Conservation (phyloP, 2,113 vertebrate genomes). For the Sorex fumeus region DNA sequence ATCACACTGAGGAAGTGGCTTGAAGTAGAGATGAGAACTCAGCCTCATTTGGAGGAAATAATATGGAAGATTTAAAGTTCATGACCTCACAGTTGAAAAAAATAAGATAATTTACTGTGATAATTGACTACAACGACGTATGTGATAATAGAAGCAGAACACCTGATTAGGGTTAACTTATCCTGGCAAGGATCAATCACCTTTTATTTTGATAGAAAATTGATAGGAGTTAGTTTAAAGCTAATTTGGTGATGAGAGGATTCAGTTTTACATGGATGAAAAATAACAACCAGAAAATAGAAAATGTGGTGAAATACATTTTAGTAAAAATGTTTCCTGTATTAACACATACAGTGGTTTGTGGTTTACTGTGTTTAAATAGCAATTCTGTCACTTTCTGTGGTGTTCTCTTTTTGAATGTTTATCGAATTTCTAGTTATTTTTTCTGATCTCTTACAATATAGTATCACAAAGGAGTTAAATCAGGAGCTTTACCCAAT, state of each 20-base stretch:
- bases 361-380: background rate
- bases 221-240: background rate
- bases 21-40: background rate
- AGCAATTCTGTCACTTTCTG: background rate
- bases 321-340: background rate
- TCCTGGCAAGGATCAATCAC: background rate
- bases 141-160: background rate
- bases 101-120: background rate
- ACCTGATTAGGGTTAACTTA: background rate
- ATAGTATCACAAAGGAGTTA: background rate
- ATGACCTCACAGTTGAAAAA: background rate
- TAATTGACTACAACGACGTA: background rate
- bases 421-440: background rate
- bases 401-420: background rate
- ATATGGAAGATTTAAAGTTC: background rate
- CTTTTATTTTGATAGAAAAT: background rate
- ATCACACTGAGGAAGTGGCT: background rate
- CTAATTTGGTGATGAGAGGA: slow-evolving; percentile 1
- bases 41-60: background rate
- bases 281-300: background rate
- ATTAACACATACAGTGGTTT: background rate
- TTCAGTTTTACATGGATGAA: slow-evolving; percentile 12
- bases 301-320: background rate
- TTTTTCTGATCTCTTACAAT: background rate
- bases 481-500: slow-evolving; percentile 13